These are phyloP conservation scores for Orthonychiurus folsomi DNA, from an alignment of 2,888 invertebrate species.

Conservation along the genomic window DNA sequence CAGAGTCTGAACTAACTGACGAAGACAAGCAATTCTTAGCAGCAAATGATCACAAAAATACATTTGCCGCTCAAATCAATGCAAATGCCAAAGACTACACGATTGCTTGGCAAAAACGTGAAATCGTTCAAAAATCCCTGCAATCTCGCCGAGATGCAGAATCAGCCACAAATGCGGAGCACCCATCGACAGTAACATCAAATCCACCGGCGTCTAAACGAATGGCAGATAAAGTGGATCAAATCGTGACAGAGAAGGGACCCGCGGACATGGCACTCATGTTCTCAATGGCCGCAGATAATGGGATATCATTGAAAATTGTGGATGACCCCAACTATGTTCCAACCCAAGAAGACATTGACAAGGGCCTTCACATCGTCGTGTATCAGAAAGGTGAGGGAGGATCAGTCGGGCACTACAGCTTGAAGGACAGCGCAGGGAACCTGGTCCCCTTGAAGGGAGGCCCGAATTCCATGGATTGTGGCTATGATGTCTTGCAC, in stretches of 20 bases:
- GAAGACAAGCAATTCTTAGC: conserved; percentile 1
- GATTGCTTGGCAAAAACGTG: conserved; percentile 9
- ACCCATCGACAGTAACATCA: not conserved
- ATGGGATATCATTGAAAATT: conserved; percentile 13
- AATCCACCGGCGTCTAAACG: not conserved
- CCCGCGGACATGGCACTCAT: conserved; percentile 13
- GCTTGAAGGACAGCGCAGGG: not conserved
- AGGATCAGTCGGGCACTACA: conserved; percentile 2
- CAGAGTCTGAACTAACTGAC: not conserved
- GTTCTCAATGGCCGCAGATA: not conserved
- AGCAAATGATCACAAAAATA: not conserved
- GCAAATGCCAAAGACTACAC: conserved; percentile 11
- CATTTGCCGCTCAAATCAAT: conserved; percentile 6
- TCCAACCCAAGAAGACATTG: conserved; percentile 14
- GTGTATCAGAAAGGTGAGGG: conserved; percentile 8
- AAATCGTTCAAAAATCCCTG: not conserved
- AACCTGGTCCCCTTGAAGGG: not conserved
- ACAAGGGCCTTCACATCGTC: conserved; percentile 9
- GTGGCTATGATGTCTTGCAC: not conserved
- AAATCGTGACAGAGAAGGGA: not conserved
- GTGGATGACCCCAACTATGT: conserved; percentile 17
- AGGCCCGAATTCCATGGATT: not conserved
- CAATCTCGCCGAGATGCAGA: not conserved
- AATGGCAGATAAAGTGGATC: not conserved
- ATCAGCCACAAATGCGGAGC: not conserved